Base-by-base conservation (phyloP, 2,113 vertebrate genomes). In the Camelus bactrianus region DNA sequence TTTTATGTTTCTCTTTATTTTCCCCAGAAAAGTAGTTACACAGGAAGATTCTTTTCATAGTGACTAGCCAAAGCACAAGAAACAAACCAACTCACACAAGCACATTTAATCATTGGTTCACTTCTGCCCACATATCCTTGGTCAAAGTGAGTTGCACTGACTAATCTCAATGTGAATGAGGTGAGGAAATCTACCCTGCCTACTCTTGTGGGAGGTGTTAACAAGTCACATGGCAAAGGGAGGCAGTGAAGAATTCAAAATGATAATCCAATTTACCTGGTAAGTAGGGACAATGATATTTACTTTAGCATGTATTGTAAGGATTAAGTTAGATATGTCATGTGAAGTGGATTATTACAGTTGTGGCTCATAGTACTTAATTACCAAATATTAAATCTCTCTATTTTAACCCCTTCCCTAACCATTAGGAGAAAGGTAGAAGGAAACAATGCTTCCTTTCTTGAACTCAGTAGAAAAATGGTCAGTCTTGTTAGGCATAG, bases 391-490 rank as follows among this genome's bases (percentile, higher is more conserved):
- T 56, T 50, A 93, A 85, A 56, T 73, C 14, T 30, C 19, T 56
- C 54, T 84, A 30, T 69, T 50, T 84, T 79, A 72, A 52, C 30
- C 17, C 28, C 32, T 89, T 93, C n/a, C 22, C n/a, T 65, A 67
- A 38, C 19, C 28, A 38, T 82, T 32, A 28, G 12, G 46, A 69
- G 48, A 80, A 79, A 75, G 30, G 15, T 22, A 56, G 17, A 88
- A 30, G 35, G 35, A 83, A 83, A 24, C 9, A 82, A 76, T 69
- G 35, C 22, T 82, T 82, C 70, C 62, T 75, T 72, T 73, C 16
- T 50, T 84, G 42, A 94, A 83, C 54, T 67, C 73, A 77, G 46
- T 42, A 80, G 50, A 81, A 85, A 85, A 90, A 67, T 80, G 20
- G 22, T 50, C 38, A 81, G 11, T 75, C 58, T 80, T 72, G 6